Evolutionary conservation across 2,888 invertebrate species (phyloP).

Genomic region (Ectemnius continuus): DNA sequence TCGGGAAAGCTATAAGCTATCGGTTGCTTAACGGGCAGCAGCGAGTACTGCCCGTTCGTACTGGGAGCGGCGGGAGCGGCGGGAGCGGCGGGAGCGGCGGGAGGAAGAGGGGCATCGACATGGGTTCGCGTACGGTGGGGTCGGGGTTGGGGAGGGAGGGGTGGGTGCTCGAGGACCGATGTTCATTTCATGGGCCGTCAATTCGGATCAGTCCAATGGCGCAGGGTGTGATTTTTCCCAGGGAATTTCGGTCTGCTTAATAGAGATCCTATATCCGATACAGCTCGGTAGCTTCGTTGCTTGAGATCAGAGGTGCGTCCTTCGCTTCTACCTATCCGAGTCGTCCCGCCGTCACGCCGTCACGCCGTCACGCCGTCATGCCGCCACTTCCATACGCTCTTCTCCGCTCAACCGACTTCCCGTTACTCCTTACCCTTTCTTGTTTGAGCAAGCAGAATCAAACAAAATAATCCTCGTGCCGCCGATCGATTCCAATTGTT

Average conservation of each 20-base stretch:
- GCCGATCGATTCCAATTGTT: constrained; percentile 57
- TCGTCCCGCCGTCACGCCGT: constrained; percentile 10
- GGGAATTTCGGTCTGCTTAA: constrained; percentile 73
- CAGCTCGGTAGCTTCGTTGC: constrained; percentile 44
- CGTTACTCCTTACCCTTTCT: background rate
- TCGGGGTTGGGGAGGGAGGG: too few species aligned
- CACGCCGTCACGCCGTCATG: constrained; percentile 5
- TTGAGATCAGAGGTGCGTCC: constrained; percentile 33
- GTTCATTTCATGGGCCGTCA: constrained; percentile 77
- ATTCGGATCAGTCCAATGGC: constrained; percentile 73
- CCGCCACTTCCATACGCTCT: constrained; percentile 8
- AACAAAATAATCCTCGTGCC: background rate
- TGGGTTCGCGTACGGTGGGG: background rate
- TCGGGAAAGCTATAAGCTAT: too few species aligned
- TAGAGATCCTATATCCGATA: constrained; percentile 67
- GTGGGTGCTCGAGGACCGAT: constrained; percentile 62
- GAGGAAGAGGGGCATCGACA: background rate
- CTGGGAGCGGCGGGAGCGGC: too few species aligned
- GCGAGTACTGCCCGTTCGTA: too few species aligned
- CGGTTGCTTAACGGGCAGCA: too few species aligned
- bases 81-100: too few species aligned
- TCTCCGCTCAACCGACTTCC: background rate
- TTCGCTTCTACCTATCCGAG: constrained; percentile 20
- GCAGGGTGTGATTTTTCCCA: constrained; percentile 71
- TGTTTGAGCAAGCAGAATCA: background rate